These are phyloP conservation scores for Urocitellus parryii DNA, from an alignment of 2,113 vertebrate genomes.

Conservation along the genomic window DNA sequence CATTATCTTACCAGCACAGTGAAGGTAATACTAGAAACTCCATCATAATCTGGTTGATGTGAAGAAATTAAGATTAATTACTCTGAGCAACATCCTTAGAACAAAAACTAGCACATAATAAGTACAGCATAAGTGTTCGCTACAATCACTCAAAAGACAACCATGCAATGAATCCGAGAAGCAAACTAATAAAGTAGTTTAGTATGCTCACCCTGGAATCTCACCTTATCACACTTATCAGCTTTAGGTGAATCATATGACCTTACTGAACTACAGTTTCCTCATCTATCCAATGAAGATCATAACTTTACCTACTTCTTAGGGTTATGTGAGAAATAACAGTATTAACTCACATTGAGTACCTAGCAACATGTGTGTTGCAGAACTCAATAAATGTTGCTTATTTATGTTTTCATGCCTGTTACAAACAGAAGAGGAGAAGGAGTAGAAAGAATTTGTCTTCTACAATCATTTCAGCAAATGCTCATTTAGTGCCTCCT, in stretches of 20 bases:
- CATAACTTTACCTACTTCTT: neutral
- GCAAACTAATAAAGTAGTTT: neutral
- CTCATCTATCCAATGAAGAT: neutral
- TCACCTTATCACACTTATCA: neutral
- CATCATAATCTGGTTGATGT: neutral
- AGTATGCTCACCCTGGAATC: neutral
- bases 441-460: neutral
- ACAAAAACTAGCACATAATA: neutral
- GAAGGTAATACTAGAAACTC: neutral
- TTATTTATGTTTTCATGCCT: neutral
- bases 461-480: neutral
- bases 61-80: neutral
- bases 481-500: neutral
- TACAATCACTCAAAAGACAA: neutral
- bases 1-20: neutral
- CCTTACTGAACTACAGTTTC: neutral
- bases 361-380: neutral
- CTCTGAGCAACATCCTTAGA: neutral
- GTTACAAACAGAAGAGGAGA: neutral
- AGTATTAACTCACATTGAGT: neutral
- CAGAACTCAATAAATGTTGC: neutral
- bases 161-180: neutral
- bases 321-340: slow-evolving; percentile 14
- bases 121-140: neutral
- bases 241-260: neutral